A percentile compares a stretch with the other conserved stretches of the same genome.
Evolutionary conservation across 2,888 invertebrate species (phyloP).

Genomic region (Mystacides longicornis): DNA sequence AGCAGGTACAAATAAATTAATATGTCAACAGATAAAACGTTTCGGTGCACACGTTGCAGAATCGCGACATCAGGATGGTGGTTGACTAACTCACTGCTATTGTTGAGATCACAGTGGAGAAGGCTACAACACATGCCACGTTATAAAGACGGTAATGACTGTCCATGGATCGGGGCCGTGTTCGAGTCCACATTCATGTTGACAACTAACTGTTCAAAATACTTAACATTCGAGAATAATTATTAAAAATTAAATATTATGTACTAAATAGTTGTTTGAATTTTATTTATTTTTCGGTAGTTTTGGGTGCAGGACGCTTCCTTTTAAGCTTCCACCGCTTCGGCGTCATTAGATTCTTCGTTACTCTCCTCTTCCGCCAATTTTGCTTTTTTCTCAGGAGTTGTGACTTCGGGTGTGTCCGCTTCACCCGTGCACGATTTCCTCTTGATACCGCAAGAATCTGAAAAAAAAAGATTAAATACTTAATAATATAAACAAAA

Average conservation of each 20-base stretch:
- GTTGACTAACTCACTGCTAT: too few species aligned
- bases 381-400: conserved; percentile 68
- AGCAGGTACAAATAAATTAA: neutral
- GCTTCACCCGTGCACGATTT: conserved; percentile 56
- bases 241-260: conserved; percentile 19
- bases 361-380: conserved; percentile 50
- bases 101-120: too few species aligned
- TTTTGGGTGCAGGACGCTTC: conserved; percentile 13
- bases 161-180: neutral
- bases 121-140: too few species aligned
- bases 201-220: conserved; percentile 25
- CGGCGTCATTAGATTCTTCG: conserved; percentile 49
- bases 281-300: neutral
- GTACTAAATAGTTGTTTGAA: conserved; percentile 18
- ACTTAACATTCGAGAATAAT: conserved; percentile 22
- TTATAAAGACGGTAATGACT: too few species aligned
- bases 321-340: conserved; percentile 54
- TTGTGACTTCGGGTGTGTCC: conserved; percentile 51
- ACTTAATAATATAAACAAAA: neutral
- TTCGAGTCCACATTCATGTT: conserved; percentile 22
- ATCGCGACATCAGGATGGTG: too few species aligned
- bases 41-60: too few species aligned
- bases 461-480: too few species aligned
- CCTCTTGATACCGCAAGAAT: conserved; percentile 55
- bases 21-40: neutral